Percentiles rank a stretch among this genome's conserved stretches.
Evolutionary conservation across 2,113 vertebrate species (phyloP).

Genomic region (Oryzias javanicus): DNA sequence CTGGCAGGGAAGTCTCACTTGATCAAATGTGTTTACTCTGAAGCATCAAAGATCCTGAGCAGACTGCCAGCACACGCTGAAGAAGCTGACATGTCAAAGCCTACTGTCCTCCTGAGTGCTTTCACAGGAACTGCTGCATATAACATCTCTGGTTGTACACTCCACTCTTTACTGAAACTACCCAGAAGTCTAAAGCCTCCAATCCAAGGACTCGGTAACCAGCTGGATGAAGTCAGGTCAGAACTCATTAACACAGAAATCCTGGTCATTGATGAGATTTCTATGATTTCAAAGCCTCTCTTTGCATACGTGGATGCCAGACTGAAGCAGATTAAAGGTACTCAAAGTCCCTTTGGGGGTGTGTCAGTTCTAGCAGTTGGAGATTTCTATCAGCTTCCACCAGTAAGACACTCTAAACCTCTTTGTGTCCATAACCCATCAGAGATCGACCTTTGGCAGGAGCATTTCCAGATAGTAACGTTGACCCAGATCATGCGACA

Average conservation of each 20-base stretch:
- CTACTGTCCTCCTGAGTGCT: conserved; percentile 15
- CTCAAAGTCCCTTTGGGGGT: conserved; percentile 29
- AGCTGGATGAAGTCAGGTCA: conserved; percentile 2
- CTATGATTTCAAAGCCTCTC: not conserved
- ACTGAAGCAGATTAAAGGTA: conserved; percentile 30
- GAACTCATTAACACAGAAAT: conserved; percentile 4
- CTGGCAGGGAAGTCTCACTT: too few species aligned
- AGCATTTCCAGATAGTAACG: conserved; percentile 43
- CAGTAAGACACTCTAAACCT: conserved; percentile 28
- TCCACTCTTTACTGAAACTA: conserved; percentile 21
- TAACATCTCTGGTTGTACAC: conserved; percentile 8
- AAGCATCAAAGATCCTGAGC: too few species aligned
- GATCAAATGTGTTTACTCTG: too few species aligned
- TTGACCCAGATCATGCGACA: conserved; percentile 46
- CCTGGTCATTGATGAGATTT: conserved; percentile 1
- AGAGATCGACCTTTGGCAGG: conserved; percentile 30
- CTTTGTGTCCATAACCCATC: conserved; percentile 26
- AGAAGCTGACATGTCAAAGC: conserved; percentile 2
- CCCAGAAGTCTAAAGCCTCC: not conserved
- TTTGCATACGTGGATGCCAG: conserved; percentile 1
- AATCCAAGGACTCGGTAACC: not conserved
- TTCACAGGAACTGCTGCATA: conserved; percentile 29
- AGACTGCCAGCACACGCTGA: not conserved
- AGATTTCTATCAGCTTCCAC: conserved; percentile 26
- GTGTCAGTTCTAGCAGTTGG: conserved; percentile 23